Evolutionary conservation across 2,113 vertebrate genomes (phyloP).

Genomic region (Larimichthys polyactis): DNA sequence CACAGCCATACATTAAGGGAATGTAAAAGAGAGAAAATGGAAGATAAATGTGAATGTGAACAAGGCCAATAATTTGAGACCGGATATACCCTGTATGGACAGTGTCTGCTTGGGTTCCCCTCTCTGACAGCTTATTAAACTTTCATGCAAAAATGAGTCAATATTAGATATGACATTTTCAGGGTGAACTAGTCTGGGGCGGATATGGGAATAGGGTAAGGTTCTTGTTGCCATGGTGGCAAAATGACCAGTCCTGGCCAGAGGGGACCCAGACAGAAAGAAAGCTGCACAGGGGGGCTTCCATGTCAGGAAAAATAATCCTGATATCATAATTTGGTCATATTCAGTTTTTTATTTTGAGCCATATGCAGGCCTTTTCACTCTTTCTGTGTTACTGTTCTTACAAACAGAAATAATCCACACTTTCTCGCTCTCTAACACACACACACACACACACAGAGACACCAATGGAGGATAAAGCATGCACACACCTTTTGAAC

Average conservation of each 20-base stretch:
- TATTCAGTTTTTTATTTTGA: neutral
- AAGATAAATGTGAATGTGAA: constrained; percentile 52
- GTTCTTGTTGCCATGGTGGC: constrained; percentile 51
- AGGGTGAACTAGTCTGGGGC: constrained; percentile 62
- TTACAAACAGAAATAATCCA: neutral
- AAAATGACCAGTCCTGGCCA: constrained; percentile 54
- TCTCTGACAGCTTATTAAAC: constrained; percentile 80
- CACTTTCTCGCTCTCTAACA: neutral
- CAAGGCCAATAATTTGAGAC: constrained; percentile 58
- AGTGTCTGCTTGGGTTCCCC: constrained; percentile 58
- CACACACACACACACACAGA: neutral
- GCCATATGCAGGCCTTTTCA: neutral
- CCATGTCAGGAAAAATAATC: neutral
- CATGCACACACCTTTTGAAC: constrained; percentile 16
- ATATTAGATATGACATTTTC: constrained; percentile 83
- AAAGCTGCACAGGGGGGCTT: neutral
- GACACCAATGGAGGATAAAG: neutral
- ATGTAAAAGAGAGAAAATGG: constrained; percentile 36
- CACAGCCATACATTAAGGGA: constrained; percentile 46
- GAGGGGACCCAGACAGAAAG: constrained; percentile 13
- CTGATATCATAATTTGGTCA: neutral
- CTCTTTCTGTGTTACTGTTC: neutral
- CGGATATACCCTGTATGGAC: constrained; percentile 70
- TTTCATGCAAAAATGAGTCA: constrained; percentile 83
- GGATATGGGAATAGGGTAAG: constrained; percentile 51